These are phyloP conservation scores for Lepas anatifera DNA, from an alignment of 2,888 invertebrate species.

Conservation along the genomic window DNA sequence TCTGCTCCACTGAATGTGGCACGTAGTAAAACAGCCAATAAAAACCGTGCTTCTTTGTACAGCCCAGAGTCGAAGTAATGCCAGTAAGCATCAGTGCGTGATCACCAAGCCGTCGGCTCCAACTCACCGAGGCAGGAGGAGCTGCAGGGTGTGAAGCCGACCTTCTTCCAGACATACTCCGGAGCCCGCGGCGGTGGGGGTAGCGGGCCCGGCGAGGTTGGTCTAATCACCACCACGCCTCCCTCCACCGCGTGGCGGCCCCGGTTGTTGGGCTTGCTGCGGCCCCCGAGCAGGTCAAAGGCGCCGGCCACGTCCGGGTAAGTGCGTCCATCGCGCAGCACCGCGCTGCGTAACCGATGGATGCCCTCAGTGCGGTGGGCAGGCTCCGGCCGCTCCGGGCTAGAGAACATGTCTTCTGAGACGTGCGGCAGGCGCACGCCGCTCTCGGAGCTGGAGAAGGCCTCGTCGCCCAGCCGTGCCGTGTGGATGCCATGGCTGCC, in stretches of 20 bases:
- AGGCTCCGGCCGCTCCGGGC: conserved; percentile 15
- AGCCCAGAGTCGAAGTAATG: too few species aligned
- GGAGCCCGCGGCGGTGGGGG: conserved; percentile 49
- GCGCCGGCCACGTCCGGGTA: conserved; percentile 17
- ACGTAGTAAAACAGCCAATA: too few species aligned
- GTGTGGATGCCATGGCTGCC: too few species aligned
- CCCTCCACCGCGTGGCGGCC: conserved; percentile 11
- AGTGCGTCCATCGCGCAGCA: conserved; percentile 16
- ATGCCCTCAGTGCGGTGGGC: not conserved
- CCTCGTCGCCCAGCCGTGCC: not conserved
- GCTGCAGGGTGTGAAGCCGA: conserved; percentile 85
- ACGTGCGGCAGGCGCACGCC: too few species aligned
- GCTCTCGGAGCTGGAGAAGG: not conserved
- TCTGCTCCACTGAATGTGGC: too few species aligned
- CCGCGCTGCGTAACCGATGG: conserved; percentile 14
- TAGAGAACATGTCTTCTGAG: conserved; percentile 10
- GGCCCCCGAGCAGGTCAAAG: conserved; percentile 14
- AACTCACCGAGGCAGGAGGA: conserved; percentile 71
- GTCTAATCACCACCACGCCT: conserved; percentile 17
- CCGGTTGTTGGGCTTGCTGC: conserved; percentile 14
- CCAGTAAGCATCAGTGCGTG: too few species aligned
- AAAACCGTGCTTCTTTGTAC: too few species aligned
- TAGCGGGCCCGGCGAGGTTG: conserved; percentile 13
- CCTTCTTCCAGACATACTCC: conserved; percentile 69
- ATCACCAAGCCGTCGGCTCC: too few species aligned